phyloP scores from a whole-genome alignment of 2,888 invertebrate species.

The Gastracanthus pulcherrimus region DNA sequence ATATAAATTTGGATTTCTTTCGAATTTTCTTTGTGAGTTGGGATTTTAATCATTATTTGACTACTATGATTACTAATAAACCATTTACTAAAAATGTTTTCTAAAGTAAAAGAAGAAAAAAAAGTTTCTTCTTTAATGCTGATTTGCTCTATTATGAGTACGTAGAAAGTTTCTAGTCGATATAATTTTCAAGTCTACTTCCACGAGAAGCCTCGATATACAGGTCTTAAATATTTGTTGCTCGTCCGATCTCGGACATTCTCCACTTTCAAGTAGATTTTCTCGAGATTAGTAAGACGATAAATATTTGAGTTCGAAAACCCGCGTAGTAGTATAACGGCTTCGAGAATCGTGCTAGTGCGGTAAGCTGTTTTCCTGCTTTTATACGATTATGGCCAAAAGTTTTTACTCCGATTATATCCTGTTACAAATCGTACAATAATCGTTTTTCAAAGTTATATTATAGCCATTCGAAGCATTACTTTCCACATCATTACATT shows the following conservation, averaged over 20 bases:
- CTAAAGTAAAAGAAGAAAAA: no score
- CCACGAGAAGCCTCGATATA: not conserved
- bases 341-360: no score
- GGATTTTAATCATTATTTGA: no score
- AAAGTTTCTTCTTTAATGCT: no score
- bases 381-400: conserved; percentile 28
- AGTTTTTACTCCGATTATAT: conserved; percentile 26
- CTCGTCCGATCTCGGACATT: no score
- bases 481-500: no score
- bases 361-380: not conserved
- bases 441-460: not conserved
- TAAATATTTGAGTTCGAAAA: conserved; percentile 27
- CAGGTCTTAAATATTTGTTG: not conserved
- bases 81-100: no score
- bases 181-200: not conserved
- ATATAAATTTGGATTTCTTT: no score
- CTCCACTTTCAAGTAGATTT: not conserved
- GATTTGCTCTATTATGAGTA: no score
- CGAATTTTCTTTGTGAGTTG: no score
- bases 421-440: not conserved
- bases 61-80: no score
- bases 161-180: not conserved
- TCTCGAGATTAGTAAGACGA: conserved; percentile 6
- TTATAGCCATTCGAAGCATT: not conserved
- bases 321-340: no score